Evolutionary conservation across 1,140 invertebrate genomes (phyloP).

Genomic region (Rhagoletis pomonella): DNA sequence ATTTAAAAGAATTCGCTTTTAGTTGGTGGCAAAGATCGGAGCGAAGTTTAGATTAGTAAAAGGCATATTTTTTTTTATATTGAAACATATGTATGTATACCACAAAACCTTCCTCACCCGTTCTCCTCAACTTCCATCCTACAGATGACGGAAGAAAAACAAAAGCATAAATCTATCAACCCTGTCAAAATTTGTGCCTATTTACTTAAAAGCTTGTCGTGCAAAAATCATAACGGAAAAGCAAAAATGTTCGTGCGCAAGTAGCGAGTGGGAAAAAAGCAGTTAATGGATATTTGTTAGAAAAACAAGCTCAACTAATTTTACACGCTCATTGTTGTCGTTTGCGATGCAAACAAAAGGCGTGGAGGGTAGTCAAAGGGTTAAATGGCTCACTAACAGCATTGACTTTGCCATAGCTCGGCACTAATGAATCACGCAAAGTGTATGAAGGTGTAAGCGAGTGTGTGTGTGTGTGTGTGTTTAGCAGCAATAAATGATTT

Average conservation of each 20-base stretch:
- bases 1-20: too few species aligned
- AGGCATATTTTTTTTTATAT: too few species aligned
- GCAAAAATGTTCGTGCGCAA: neutral
- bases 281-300: slow-evolving; percentile 59
- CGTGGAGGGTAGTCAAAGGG: slow-evolving; percentile 58
- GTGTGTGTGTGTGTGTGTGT: too few species aligned
- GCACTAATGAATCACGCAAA: slow-evolving; percentile 5
- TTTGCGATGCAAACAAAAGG: neutral
- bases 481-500: slow-evolving; percentile 20
- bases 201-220: slow-evolving; percentile 55
- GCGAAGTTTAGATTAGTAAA: too few species aligned
- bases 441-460: neutral
- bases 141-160: neutral
- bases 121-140: neutral
- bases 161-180: slow-evolving; percentile 47
- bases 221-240: neutral
- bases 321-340: slow-evolving; percentile 64
- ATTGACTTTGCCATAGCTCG: neutral
- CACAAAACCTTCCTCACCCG: neutral
- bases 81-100: too few species aligned
- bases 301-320: slow-evolving; percentile 63
- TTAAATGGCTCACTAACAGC: slow-evolving; percentile 56
- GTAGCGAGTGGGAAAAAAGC: neutral
- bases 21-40: too few species aligned
- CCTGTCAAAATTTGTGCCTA: slow-evolving; percentile 41